A percentile compares a stretch with the other conserved stretches of the same genome.
Conservation (phyloP, 1,140 invertebrate genomes). For the Drosophila orena region DNA sequence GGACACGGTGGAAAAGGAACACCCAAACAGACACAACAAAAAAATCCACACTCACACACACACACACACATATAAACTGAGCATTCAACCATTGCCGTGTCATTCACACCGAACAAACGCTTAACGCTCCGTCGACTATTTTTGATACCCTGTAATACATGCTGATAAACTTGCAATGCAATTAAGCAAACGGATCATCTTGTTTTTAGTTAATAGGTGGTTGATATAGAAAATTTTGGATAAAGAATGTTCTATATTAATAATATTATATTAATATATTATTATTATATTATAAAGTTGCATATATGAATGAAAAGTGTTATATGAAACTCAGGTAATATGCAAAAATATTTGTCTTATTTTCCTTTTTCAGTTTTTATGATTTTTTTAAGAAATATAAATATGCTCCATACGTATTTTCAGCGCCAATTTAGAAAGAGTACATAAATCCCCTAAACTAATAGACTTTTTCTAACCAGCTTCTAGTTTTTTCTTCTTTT, state of each 20-base stretch:
- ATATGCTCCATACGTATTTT: background rate
- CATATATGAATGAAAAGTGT: no score
- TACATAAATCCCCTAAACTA: background rate
- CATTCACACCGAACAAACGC: conserved; percentile 67
- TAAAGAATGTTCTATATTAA: no score
- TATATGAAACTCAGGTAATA: no score
- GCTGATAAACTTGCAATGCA: no score
- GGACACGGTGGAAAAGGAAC: conserved; percentile 38
- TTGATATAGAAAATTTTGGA: no score
- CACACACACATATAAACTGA: conserved; percentile 15
- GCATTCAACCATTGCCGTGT: conserved; percentile 51
- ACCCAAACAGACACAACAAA: conserved; percentile 28
- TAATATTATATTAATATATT: no score
- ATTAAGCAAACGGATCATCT: no score
- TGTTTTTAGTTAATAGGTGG: no score
- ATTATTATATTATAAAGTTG: no score
- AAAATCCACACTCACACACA: conserved; percentile 19
- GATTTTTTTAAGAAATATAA: no score
- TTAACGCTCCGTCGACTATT: conserved; percentile 17
- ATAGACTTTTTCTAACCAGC: background rate
- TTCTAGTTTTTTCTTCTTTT: conserved; percentile 10
- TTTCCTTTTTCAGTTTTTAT: no score
- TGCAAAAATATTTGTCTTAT: no score
- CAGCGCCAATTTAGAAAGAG: background rate
- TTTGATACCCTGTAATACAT: conserved; percentile 2